Evolutionary conservation across 2,888 invertebrate species (phyloP), one percentile per base, ranked within the genome.

Genomic region (Tetheella fluctuosa): DNA sequence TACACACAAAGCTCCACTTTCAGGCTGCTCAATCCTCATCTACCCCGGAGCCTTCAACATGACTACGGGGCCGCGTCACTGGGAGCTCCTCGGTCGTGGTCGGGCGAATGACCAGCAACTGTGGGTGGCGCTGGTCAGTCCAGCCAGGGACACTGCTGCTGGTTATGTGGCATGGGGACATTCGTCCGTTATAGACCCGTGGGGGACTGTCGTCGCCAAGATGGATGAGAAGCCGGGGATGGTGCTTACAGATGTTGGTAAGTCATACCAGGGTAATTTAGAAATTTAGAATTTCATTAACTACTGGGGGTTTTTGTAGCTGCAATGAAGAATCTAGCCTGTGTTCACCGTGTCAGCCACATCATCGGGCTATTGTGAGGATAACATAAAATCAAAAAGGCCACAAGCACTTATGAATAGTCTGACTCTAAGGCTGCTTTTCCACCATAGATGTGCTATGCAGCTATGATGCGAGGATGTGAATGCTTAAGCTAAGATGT

Each of bases 11-110:
- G 17, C 25, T 25, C 6, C 25, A 25, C 6, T 25, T 23, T 12
- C 76, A 96, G 98, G 97, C 0, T 98, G 98, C 77, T 95, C 97
- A 59, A 85, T 99, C 74, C 88, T 99, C 30, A 91, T 99, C 25
- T 99, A 98, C 90, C 99, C 99, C 0, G 98, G 96, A 28, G 98
- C 99, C 1, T 99, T 99, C 88, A 99, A 98, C 88, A 97, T 97
- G 97, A 98, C 97, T 1, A 99, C 99, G 0, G 99, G 99, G 0
- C 98, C 98, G 0, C 91, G 96, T 60, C 99, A 99, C 87, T 99
- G 98, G 98, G 97, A 98, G 80, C 85, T 98, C 5, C 90, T 99
- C 20, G 96, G 95, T 63, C 94, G 97, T 54, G 94, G 95, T 0
- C 94, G 99, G 57, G 98, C 99, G 39, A 93, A 95, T 37, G 99